Evolutionary conservation across 1,140 invertebrate genomes (phyloP), one percentile per base, ranked within the genome.

Genomic region (Nylanderia fulva): DNA sequence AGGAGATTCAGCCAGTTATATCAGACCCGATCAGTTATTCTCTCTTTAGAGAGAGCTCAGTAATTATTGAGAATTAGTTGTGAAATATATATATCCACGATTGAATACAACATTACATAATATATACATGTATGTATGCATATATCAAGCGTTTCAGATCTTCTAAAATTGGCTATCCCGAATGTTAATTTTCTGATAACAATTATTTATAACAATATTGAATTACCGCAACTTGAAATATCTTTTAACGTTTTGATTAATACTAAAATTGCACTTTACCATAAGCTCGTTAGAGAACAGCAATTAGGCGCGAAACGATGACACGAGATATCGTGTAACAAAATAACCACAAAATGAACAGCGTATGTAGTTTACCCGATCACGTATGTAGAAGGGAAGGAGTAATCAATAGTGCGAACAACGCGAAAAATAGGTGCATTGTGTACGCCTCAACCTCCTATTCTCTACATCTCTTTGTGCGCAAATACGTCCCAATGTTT

Each of bases 401-500:
- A 58, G 64, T 71, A 52, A 71, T 80, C 77, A 71, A 79, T 79
- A 45, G 15, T 24, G 61, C 39, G 61, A 80, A 71, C 33, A 42
- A 18, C 33, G 15, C 64, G 48, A 80, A 54, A 71, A 71, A 56
- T 71, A 56, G 48, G 18, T 69, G 63, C 13, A 80, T 71, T 29
- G 64, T 71, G 27, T 24, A 58, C 24, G 13, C 33, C 2, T 39
- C 76, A 15, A 54, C 18, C 63, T 66, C 15, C 33, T 52, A 11
- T 24, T 56, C 64, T 42, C 33, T 36, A 1, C 5, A 21, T 48
- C 61, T 39, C 48, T 80, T 69, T 80, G 77, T 58, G 33, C 24
- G 18, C 77, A 58, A 71, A 80, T 80, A 80, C 24, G 33, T 80
- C 42, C 63, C 64, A 69, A 80, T 80, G 64, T 71, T 80, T 69